Conservation (phyloP, 2,888 invertebrate genomes). For the Eurois occulta region DNA sequence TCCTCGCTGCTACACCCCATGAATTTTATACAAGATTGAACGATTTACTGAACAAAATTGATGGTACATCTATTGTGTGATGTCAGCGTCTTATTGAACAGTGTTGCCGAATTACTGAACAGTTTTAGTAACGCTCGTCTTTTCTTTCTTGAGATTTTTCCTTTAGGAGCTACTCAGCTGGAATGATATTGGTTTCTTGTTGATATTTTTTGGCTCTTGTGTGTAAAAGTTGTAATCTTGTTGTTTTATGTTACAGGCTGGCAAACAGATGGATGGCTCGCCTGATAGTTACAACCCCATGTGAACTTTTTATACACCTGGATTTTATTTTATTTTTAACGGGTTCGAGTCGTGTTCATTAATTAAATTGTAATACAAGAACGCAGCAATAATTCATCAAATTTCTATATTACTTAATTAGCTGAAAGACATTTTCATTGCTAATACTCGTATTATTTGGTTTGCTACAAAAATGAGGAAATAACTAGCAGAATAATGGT, state of each 20-base stretch:
- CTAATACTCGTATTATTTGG: neutral
- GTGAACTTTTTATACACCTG: neutral
- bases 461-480: neutral
- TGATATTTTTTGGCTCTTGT: conserved; percentile 37
- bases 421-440: neutral
- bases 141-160: conserved; percentile 56
- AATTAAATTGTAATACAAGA: neutral
- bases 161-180: conserved; percentile 48
- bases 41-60: conserved; percentile 90
- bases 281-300: neutral
- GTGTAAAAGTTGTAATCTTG: conserved; percentile 11
- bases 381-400: neutral
- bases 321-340: too few species aligned
- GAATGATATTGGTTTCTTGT: conserved; percentile 57
- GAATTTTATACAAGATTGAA: conserved; percentile 91
- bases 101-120: conserved; percentile 69
- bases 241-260: conserved; percentile 5
- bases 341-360: too few species aligned
- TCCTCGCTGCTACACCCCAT: conserved; percentile 89
- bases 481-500: neutral
- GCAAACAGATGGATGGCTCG: neutral
- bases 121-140: conserved; percentile 60
- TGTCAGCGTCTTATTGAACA: conserved; percentile 85
- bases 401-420: neutral
- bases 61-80: conserved; percentile 89